A percentile compares a stretch with the other conserved stretches of the same genome.
These are phyloP conservation scores for Eupithecia abbreviata DNA, from an alignment of 2,888 invertebrate species.

Conservation along the genomic window DNA sequence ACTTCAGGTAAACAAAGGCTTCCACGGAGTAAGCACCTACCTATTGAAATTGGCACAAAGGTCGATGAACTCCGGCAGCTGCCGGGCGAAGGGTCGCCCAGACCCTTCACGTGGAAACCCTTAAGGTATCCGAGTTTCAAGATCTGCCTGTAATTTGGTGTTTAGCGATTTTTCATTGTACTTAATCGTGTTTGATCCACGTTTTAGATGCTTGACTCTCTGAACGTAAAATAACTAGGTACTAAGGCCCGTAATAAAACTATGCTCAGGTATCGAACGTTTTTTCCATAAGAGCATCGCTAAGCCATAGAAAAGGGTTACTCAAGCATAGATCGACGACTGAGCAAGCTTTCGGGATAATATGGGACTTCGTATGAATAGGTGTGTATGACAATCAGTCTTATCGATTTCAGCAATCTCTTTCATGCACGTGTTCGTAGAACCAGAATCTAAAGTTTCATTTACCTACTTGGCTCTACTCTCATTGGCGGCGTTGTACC, in stretches of 20 bases:
- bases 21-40: conserved; percentile 7
- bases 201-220: neutral
- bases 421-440: neutral
- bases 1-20: conserved; percentile 47
- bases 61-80: conserved; percentile 66
- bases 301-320: no score
- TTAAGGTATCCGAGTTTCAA: conserved; percentile 45
- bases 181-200: no score
- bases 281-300: no score
- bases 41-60: conserved; percentile 65
- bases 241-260: no score
- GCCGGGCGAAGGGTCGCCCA: conserved; percentile 52
- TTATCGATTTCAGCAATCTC: neutral
- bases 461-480: neutral
- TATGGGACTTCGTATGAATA: neutral
- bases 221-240: neutral
- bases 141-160: conserved; percentile 37
- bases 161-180: conserved; percentile 29
- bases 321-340: no score
- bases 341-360: no score
- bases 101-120: conserved; percentile 56
- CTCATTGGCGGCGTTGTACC: no score
- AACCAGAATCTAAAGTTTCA: neutral
- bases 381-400: neutral
- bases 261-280: no score